Evolutionary conservation across 2,888 invertebrate species (phyloP).

Genomic region (Perizoma flavofasciatum): DNA sequence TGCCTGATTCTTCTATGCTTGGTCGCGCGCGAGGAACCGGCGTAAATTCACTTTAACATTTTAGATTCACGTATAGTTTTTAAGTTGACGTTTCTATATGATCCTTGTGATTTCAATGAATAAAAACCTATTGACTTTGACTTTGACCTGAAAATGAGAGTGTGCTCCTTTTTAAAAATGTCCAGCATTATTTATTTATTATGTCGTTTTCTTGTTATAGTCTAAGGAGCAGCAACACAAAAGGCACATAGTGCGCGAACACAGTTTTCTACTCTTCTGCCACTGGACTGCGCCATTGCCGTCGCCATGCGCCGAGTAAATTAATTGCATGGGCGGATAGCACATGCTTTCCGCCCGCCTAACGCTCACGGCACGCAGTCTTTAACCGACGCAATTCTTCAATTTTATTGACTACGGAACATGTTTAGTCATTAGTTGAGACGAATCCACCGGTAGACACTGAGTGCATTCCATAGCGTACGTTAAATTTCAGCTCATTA

Average conservation of each 20-base stretch:
- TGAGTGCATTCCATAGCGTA: slow-evolving; percentile 46
- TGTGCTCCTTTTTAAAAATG: too few relatives aligned
- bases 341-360: slow-evolving; percentile 52
- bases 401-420: slow-evolving; percentile 27
- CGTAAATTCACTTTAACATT: too few relatives aligned
- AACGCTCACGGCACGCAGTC: slow-evolving; percentile 29
- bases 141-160: too few relatives aligned
- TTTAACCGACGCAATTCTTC: slow-evolving; percentile 21
- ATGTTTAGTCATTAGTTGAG: slow-evolving; percentile 42
- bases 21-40: too few relatives aligned
- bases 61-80: too few relatives aligned
- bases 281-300: slow-evolving; percentile 18
- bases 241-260: slow-evolving; percentile 59
- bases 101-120: too few relatives aligned
- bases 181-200: too few relatives aligned
- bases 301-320: slow-evolving; percentile 47
- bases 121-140: too few relatives aligned
- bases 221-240: slow-evolving; percentile 56
- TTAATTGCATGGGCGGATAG: slow-evolving; percentile 49
- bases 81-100: too few relatives aligned
- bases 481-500: slow-evolving; percentile 46
- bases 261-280: slow-evolving; percentile 54
- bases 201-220: too few relatives aligned
- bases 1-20: too few relatives aligned
- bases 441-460: slow-evolving; percentile 12